Conservation (phyloP, 2,113 vertebrate species). For the Sprattus sprattus region DNA sequence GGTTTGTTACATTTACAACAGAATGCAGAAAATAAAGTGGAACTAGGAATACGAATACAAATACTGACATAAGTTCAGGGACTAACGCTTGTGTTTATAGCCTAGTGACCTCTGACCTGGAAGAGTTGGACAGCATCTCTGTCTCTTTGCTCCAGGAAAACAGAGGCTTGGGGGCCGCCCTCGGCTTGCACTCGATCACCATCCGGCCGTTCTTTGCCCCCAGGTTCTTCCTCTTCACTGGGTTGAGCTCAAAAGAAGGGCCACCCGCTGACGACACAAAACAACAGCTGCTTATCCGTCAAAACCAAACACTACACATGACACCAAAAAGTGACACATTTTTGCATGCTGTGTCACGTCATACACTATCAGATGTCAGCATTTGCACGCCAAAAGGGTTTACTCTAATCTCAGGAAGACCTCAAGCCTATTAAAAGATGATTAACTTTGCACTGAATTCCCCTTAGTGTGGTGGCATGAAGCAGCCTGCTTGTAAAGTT, state of each 20-base stretch:
- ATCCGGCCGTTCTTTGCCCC: conserved; percentile 85
- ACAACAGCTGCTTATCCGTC: conserved; percentile 13
- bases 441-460: conserved; percentile 7
- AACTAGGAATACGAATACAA: neutral
- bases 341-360: neutral
- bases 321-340: neutral
- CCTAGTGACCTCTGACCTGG: conserved; percentile 71
- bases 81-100: neutral
- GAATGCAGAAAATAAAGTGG: neutral
- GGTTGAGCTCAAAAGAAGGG: conserved; percentile 89
- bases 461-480: neutral
- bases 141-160: conserved; percentile 95
- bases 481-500: neutral
- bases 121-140: conserved; percentile 86
- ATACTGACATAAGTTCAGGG: neutral
- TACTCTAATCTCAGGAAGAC: neutral
- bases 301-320: neutral
- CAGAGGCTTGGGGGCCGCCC: conserved; percentile 86
- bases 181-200: conserved; percentile 89
- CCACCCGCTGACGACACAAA: conserved; percentile 74
- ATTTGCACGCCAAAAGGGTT: neutral
- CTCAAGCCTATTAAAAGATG: conserved; percentile 13
- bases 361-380: neutral
- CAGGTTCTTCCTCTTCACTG: conserved; percentile 83
- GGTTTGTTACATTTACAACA: neutral